These are phyloP conservation scores for Cepaea nemoralis DNA, from an alignment of 1,140 invertebrate species.

Conservation along the genomic window DNA sequence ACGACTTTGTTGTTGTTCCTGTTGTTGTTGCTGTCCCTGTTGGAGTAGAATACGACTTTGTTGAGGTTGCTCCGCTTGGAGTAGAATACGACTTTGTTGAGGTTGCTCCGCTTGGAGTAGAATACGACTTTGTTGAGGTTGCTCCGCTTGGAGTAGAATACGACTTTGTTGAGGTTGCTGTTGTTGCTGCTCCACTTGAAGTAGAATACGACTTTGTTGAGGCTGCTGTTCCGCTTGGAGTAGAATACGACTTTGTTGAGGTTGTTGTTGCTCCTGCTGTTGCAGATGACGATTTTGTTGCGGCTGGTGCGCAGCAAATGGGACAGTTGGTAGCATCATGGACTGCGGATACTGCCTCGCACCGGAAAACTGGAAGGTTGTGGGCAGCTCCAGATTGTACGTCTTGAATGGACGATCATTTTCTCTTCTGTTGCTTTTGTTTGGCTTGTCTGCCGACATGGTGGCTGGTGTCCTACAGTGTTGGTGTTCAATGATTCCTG, in stretches of 20 bases:
- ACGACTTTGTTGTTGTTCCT: neutral
- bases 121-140: neutral
- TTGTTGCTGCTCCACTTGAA: too few species aligned
- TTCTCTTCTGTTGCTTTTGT: neutral
- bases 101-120: neutral
- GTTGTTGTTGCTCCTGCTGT: neutral
- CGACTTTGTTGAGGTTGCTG: neutral
- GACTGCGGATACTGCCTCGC: neutral
- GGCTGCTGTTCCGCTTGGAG: too few species aligned
- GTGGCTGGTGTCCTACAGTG: too few species aligned
- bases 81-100: too few species aligned
- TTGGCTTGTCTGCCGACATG: slow-evolving; percentile 4
- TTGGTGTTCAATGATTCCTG: too few species aligned
- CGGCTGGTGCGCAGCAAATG: neutral
- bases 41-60: neutral
- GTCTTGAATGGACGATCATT: neutral
- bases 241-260: neutral
- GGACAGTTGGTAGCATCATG: neutral
- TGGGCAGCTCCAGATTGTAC: neutral
- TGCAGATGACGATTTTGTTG: neutral
- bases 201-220: too few species aligned
- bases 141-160: neutral
- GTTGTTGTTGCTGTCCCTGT: neutral
- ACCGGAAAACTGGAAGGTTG: neutral
- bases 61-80: neutral